Percentiles rank a stretch among this genome's conserved stretches.
These are phyloP conservation scores for Lagria hirta DNA, from an alignment of 2,888 invertebrate species.

Conservation along the genomic window DNA sequence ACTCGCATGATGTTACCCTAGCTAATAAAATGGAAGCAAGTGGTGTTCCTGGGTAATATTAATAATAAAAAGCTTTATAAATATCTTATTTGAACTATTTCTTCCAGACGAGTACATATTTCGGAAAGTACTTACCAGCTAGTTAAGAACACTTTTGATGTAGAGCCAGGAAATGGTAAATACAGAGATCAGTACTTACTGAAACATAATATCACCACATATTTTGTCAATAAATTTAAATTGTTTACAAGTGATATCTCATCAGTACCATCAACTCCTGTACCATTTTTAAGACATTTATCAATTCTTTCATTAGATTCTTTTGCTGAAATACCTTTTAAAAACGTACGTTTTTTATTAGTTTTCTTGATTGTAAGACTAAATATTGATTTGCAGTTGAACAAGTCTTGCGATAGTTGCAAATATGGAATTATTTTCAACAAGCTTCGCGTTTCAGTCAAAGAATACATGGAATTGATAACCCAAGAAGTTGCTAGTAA, in stretches of 20 bases:
- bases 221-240: conserved; percentile 83
- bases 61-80: conserved; percentile 5
- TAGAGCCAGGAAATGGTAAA: conserved; percentile 88
- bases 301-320: no score
- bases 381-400: no score
- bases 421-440: no score
- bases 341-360: conserved; percentile 81
- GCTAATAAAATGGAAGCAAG: conserved; percentile 98
- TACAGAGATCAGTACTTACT: conserved; percentile 80
- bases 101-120: conserved; percentile 86
- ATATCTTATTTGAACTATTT: conserved; percentile 18
- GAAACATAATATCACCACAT: conserved; percentile 84
- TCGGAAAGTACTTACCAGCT: conserved; percentile 85
- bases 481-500: conserved; percentile 87
- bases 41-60: conserved; percentile 86
- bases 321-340: conserved; percentile 91
- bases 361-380: no score
- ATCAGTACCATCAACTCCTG: no score
- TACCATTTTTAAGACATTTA: no score
- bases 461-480: no score
- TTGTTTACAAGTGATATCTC: no score
- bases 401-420: no score
- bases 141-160: conserved; percentile 85
- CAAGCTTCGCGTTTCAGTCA: no score
- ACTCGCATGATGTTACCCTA: conserved; percentile 94